Conservation (phyloP, 2,888 invertebrate species). For the Sinelater perroti region DNA sequence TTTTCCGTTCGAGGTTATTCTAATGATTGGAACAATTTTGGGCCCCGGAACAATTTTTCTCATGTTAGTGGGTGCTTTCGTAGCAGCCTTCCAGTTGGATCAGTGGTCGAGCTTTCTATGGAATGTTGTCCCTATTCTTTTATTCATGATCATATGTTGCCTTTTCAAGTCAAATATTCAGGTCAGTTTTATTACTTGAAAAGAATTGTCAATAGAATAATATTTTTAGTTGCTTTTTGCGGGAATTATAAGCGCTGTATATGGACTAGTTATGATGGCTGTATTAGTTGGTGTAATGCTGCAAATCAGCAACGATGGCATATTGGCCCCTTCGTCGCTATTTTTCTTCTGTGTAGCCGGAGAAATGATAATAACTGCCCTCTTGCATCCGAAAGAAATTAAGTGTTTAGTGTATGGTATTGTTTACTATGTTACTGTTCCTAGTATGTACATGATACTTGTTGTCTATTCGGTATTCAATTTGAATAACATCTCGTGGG, state of each 20-base stretch:
- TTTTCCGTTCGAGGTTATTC: slow-evolving; percentile 49
- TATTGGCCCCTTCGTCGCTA: slow-evolving; percentile 83
- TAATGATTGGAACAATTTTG: slow-evolving; percentile 79
- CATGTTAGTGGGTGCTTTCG: slow-evolving; percentile 84
- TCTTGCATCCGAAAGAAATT: slow-evolving; percentile 83
- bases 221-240: slow-evolving; percentile 72
- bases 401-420: slow-evolving; percentile 76
- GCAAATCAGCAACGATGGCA: slow-evolving; percentile 81
- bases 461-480: slow-evolving; percentile 93
- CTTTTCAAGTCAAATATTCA: slow-evolving; percentile 73
- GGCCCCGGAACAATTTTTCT: slow-evolving; percentile 86
- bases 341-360: slow-evolving; percentile 79
- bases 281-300: slow-evolving; percentile 83
- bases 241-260: slow-evolving; percentile 77
- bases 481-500: slow-evolving; percentile 94
- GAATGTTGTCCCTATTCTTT: slow-evolving; percentile 73
- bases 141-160: slow-evolving; percentile 75
- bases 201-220: neutral
- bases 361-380: slow-evolving; percentile 71
- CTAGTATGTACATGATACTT: slow-evolving; percentile 93
- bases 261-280: slow-evolving; percentile 87
- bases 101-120: slow-evolving; percentile 72
- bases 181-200: no score
- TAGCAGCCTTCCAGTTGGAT: slow-evolving; percentile 78
- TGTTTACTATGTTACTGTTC: slow-evolving; percentile 91